phyloP scores from a whole-genome alignment of 1,140 invertebrate species.

The Laodelphax striatellus region DNA sequence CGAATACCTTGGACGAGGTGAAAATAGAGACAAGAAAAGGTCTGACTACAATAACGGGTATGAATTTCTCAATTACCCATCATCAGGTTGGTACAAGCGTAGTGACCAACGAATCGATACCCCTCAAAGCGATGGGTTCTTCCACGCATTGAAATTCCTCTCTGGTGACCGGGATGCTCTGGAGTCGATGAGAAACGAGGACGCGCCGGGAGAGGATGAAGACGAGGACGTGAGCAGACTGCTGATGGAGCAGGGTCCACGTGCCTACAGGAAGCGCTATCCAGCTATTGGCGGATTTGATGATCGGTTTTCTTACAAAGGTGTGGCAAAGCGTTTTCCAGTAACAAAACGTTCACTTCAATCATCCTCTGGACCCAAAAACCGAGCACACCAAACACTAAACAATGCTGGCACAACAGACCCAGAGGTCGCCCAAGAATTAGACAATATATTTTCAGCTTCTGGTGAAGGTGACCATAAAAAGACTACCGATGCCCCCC shows the following conservation, averaged over 20 bases:
- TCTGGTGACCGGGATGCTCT: background rate
- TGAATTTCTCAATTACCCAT: slow-evolving; percentile 18
- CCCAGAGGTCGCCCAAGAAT: slow-evolving; percentile 20
- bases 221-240: slow-evolving; percentile 6
- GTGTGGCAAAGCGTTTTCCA: slow-evolving; percentile 17
- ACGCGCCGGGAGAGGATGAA: slow-evolving; percentile 1
- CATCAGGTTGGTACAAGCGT: slow-evolving; percentile 13
- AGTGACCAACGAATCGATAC: slow-evolving; percentile 2
- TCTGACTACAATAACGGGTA: slow-evolving; percentile 9
- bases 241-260: background rate
- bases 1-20: slow-evolving; percentile 5
- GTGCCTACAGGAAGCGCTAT: background rate
- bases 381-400: too few relatives aligned
- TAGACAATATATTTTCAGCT: slow-evolving; percentile 21
- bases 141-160: slow-evolving; percentile 11
- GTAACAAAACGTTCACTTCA: slow-evolving; percentile 19
- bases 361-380: background rate
- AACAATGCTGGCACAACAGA: slow-evolving; percentile 17
- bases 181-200: slow-evolving; percentile 7
- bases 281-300: slow-evolving; percentile 12
- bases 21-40: slow-evolving; percentile 14
- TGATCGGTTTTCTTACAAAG: slow-evolving; percentile 16
- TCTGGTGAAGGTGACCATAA: background rate
- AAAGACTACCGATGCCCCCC: background rate
- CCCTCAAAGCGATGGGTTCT: slow-evolving; percentile 4